A percentile compares a stretch with the other conserved stretches of the same genome.
Evolutionary conservation across 2,888 invertebrate species (phyloP).

Genomic region (Criorhina ranunculi): DNA sequence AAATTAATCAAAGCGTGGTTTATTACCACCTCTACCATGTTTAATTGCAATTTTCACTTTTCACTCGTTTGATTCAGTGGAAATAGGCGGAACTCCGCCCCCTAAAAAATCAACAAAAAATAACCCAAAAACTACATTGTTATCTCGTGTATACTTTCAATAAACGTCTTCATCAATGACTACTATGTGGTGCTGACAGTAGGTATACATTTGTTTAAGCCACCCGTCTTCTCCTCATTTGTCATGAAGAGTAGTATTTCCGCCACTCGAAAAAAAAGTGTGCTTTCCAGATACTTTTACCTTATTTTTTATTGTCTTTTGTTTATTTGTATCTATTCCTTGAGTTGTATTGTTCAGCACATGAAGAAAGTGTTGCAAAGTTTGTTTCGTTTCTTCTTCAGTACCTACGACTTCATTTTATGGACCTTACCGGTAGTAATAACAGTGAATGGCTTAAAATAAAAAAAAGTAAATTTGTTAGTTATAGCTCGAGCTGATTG

Average conservation of each 20-base stretch:
- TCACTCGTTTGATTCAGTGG: slow-evolving; percentile 18
- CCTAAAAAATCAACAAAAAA: slow-evolving; percentile 15
- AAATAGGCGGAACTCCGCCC: slow-evolving; percentile 35
- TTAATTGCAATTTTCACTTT: slow-evolving; percentile 52
- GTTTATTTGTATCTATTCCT: slow-evolving; percentile 15
- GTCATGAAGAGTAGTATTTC: slow-evolving; percentile 64
- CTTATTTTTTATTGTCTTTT: slow-evolving; percentile 23
- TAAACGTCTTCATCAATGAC: slow-evolving; percentile 54
- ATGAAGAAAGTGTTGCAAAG: slow-evolving; percentile 65
- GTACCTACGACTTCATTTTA: slow-evolving; percentile 32
- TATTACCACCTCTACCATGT: slow-evolving; percentile 20
- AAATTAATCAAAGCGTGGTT: slow-evolving; percentile 37
- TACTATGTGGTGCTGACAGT: slow-evolving; percentile 38
- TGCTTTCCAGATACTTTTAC: slow-evolving; percentile 64
- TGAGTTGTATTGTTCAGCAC: background rate
- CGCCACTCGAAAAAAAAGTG: slow-evolving; percentile 57
- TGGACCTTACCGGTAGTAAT: slow-evolving; percentile 57
- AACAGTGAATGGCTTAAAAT: slow-evolving; percentile 41
- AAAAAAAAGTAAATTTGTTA: slow-evolving; percentile 50
- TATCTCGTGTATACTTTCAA: slow-evolving; percentile 7
- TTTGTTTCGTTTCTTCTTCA: slow-evolving; percentile 25
- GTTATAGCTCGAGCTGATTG: slow-evolving; percentile 52
- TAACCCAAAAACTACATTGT: slow-evolving; percentile 7
- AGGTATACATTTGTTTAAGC: slow-evolving; percentile 52
- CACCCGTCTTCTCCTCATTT: slow-evolving; percentile 48